These are phyloP conservation scores for Crossocerus cetratus DNA, from an alignment of 2,888 invertebrate genomes.

Conservation along the genomic window DNA sequence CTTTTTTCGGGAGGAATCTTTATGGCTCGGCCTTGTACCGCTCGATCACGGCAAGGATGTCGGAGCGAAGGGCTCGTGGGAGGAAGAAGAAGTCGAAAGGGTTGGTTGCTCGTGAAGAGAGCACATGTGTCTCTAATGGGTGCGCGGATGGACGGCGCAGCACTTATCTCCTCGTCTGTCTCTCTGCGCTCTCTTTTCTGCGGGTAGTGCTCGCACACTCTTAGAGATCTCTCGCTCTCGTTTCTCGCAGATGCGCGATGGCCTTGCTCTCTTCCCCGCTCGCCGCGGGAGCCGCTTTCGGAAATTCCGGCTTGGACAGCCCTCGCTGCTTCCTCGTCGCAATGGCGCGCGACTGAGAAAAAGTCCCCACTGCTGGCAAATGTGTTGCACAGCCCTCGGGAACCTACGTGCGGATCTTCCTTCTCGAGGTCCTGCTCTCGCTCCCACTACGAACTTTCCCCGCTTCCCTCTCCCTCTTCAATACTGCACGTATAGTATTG, in stretches of 20 bases:
- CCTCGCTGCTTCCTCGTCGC: slow-evolving; percentile 6
- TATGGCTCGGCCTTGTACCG: too few species aligned
- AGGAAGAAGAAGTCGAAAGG: slow-evolving; percentile 12
- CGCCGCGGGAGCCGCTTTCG: slow-evolving; percentile 15
- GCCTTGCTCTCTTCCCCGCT: slow-evolving; percentile 28
- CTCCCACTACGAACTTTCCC: background rate
- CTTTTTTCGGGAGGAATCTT: too few species aligned
- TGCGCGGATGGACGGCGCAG: slow-evolving; percentile 48
- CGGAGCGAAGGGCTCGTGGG: background rate
- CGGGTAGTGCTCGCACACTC: too few species aligned
- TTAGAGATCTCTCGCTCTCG: slow-evolving; percentile 40
- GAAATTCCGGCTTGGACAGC: slow-evolving; percentile 9
- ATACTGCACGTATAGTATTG: too few species aligned
- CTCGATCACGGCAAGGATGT: too few species aligned
- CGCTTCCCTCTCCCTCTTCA: background rate
- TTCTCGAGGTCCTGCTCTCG: background rate
- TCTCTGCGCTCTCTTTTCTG: slow-evolving; percentile 13
- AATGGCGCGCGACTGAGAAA: background rate
- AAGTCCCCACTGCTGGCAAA: background rate
- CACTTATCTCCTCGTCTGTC: slow-evolving; percentile 53
- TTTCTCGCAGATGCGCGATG: slow-evolving; percentile 26
- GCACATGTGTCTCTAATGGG: slow-evolving; percentile 60
- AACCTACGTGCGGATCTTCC: background rate
- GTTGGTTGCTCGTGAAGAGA: slow-evolving; percentile 26
- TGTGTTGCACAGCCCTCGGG: background rate